Evolutionary conservation across 2,888 invertebrate species (phyloP), one percentile per base, ranked within the genome.

Genomic region (Esperia sulphurella): DNA sequence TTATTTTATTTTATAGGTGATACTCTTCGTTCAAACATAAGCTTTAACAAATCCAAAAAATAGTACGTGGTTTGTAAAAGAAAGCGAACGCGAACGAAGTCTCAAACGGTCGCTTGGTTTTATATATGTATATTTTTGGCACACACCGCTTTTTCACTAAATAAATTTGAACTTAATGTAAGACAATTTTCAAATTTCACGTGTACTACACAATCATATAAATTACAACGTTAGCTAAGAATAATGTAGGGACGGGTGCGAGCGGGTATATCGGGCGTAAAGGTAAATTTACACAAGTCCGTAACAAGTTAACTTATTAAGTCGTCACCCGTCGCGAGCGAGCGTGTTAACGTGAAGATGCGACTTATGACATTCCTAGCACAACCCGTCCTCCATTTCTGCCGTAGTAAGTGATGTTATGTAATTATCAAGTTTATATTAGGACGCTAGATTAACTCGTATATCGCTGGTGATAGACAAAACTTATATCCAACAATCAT

Each of bases 201-300:
- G 37, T 72, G 61, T 72, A 75, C 75, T 70, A 63, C 59, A 61
- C 65, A 64, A 76, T 77, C 68, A 75, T 79, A 79, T 83, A 86
- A 86, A 85, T 85, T 80, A 77, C 75, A 71, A 67, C 67, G 78
- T 84, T 81, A 84, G 81, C 78, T 78, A 81, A 84, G 85, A 88
- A 83, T 87, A 79, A 87, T 83, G 83, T 71, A 58, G 73, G 77
- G 70, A 57, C 59, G 67, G 70, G 74, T 68, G 75, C 62, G 68
- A 65, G 69, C 68, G 70, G 65, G 79, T 77, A 79, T 78, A 83
- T 82, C 75, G 75, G 79, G 83, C 75, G 79, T 79, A 71, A 83
- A 86, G 83, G 86, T 84, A 84, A 87, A 88, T 88, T 88, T 87
- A 84, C 85, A 81, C 86, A 76, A 72, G 75, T 71, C 77, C 75